Evolutionary conservation across 2,113 vertebrate species (phyloP).

Genomic region (Otis tarda): DNA sequence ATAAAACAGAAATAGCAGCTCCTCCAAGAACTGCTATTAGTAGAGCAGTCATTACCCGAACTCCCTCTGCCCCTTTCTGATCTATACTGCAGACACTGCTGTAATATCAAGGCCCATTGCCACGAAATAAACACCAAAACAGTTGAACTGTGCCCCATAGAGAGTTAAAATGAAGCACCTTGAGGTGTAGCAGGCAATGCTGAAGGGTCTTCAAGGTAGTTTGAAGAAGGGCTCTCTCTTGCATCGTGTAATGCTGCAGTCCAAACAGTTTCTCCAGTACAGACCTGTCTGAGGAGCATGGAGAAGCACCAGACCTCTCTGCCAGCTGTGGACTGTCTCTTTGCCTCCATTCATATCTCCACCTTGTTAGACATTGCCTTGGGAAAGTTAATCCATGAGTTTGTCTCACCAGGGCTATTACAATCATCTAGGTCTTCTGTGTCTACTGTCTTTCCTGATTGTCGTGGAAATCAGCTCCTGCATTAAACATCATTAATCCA

Average conservation of each 20-base stretch:
- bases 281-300: neutral
- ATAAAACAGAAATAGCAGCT: neutral
- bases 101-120: neutral
- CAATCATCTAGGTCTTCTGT: neutral
- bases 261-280: neutral
- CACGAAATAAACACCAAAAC: neutral
- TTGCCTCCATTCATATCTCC: neutral
- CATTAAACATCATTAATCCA: neutral
- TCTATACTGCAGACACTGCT: neutral
- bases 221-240: neutral
- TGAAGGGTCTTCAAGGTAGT: neutral
- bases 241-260: neutral
- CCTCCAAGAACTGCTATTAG: neutral
- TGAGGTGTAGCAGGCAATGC: neutral
- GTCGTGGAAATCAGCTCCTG: neutral
- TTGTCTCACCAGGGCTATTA: neutral
- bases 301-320: neutral
- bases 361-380: neutral
- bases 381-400: neutral
- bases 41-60: neutral
- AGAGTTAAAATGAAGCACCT: rapidly evolving
- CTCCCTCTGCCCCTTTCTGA: neutral
- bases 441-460: neutral
- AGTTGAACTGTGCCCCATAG: rapidly evolving
- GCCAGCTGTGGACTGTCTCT: neutral